Conservation (phyloP, 2,797 vertebrate species). For the Brachyalestes nurse region DNA sequence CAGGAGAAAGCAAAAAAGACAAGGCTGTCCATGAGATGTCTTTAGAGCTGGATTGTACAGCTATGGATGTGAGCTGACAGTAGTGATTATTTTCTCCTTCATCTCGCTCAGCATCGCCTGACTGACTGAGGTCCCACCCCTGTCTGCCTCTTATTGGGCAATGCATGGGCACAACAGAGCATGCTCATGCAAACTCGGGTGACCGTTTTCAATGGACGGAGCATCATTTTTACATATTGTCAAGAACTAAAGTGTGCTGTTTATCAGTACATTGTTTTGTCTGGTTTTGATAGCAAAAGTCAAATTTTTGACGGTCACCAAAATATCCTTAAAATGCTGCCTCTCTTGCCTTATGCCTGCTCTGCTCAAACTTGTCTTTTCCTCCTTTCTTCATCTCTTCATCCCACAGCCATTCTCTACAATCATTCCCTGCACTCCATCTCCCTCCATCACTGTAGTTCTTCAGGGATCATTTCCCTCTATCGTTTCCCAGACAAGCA, state of each 20-base stretch:
- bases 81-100: neutral
- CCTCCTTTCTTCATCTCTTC: slow-evolving; percentile 3
- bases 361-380: neutral
- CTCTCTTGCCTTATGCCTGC: neutral
- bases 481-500: slow-evolving; percentile 68
- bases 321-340: too few species aligned
- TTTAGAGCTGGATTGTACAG: neutral
- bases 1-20: neutral
- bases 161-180: too few species aligned
- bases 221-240: too few species aligned
- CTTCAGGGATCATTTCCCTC: slow-evolving; percentile 78
- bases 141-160: neutral
- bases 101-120: neutral
- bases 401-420: slow-evolving; percentile 1
- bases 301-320: too few species aligned
- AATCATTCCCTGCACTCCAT: slow-evolving; percentile 46
- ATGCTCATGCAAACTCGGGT: too few species aligned
- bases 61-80: neutral
- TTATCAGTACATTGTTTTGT: too few species aligned
- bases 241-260: too few species aligned
- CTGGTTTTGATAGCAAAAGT: too few species aligned
- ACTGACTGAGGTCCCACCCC: neutral
- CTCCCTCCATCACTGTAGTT: slow-evolving; percentile 71
- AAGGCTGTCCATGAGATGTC: neutral
- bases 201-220: too few species aligned